phyloP scores from a whole-genome alignment of 2,797 vertebrate genomes.

The Diceros bicornis region DNA sequence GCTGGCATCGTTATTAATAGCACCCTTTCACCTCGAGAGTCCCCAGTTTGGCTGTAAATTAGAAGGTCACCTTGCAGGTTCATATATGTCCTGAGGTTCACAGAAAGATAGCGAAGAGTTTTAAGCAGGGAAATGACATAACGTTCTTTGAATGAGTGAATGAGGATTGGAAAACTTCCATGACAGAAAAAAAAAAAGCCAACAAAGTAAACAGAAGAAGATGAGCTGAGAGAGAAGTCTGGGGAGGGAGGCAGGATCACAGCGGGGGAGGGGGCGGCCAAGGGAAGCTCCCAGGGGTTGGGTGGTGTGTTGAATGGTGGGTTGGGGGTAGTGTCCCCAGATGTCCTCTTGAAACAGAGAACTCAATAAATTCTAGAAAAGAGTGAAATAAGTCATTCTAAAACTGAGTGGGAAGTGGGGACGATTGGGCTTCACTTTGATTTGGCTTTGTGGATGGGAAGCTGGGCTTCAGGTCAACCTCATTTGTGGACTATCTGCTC shows the following conservation, averaged over 20 bases:
- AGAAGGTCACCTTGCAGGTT: background rate
- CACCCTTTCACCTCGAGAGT: background rate
- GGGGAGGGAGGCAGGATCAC: background rate
- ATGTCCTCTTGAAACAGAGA: background rate
- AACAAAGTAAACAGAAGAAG: background rate
- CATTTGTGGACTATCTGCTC: background rate
- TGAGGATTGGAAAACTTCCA: background rate
- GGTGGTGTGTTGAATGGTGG: rapidly evolving
- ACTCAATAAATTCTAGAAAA: background rate
- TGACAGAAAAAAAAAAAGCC: background rate
- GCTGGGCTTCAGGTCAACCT: background rate
- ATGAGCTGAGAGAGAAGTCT: background rate
- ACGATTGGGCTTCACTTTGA: background rate
- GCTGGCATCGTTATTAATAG: background rate
- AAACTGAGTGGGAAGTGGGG: background rate
- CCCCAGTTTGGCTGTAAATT: background rate
- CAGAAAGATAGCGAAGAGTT: background rate
- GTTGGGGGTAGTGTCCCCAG: background rate
- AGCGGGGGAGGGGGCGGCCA: background rate
- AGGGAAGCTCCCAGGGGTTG: background rate
- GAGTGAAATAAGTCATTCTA: background rate
- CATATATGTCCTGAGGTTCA: background rate
- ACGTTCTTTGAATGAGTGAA: background rate
- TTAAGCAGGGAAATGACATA: background rate
- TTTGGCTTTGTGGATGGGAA: background rate